phyloP scores from a whole-genome alignment of 1,140 invertebrate species.

The Drosophila persimilis region DNA sequence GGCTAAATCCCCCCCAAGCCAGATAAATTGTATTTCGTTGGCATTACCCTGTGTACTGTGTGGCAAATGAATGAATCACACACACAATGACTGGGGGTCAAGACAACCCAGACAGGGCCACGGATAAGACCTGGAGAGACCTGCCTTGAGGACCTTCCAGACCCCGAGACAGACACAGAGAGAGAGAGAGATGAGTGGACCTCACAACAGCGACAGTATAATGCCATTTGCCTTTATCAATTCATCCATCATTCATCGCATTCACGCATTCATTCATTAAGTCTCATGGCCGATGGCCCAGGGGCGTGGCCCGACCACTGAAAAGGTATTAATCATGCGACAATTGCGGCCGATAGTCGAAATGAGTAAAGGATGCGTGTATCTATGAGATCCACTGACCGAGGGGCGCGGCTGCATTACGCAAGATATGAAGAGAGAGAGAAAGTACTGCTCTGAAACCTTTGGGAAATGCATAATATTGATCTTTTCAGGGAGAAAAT shows the following conservation, averaged over 20 bases:
- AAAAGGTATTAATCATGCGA: conserved; percentile 72
- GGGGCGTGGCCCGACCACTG: conserved; percentile 43
- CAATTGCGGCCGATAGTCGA: conserved; percentile 58
- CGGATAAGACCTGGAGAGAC: conserved; percentile 47
- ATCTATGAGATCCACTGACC: neutral
- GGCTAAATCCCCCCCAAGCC: conserved; percentile 58
- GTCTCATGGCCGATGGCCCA: conserved; percentile 15
- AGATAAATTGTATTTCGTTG: conserved; percentile 72
- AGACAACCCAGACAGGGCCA: conserved; percentile 55
- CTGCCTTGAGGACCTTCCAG: conserved; percentile 17
- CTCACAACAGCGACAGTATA: conserved; percentile 35
- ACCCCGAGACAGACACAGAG: no score
- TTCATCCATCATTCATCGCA: conserved; percentile 62
- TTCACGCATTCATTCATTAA: conserved; percentile 56
- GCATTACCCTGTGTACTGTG: conserved; percentile 34
- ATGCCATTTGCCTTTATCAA: conserved; percentile 59
- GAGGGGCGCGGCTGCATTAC: no score
- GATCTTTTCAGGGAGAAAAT: no score
- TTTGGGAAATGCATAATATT: no score
- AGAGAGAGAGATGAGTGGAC: conserved; percentile 52
- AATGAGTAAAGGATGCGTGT: conserved; percentile 25
- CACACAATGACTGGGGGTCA: conserved; percentile 45
- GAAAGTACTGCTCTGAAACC: no score
- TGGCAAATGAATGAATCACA: conserved; percentile 75
- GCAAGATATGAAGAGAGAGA: no score